A percentile compares a stretch with the other conserved stretches of the same genome.
These are phyloP conservation scores for Actenoides hombroni DNA, from an alignment of 2,113 vertebrate genomes.

Conservation along the genomic window DNA sequence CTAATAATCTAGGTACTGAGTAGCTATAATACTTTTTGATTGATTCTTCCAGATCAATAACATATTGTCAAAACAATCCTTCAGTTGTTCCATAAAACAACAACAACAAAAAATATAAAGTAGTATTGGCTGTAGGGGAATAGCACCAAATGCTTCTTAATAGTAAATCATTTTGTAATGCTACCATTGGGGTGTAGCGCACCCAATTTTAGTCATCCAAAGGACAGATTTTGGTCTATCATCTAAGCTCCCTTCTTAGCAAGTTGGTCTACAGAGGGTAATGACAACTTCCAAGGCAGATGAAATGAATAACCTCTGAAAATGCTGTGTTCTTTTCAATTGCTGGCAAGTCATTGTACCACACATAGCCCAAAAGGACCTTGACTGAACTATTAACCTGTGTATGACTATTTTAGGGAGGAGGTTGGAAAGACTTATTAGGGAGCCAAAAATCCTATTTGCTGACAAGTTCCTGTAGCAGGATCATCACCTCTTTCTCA, in stretches of 20 bases:
- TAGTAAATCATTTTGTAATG: not conserved
- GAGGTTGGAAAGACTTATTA: not conserved
- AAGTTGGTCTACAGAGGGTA: not conserved
- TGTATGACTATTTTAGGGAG: not conserved
- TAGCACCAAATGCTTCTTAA: conserved; percentile 8
- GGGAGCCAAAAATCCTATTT: not conserved
- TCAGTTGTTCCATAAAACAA: not conserved
- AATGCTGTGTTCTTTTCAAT: not conserved
- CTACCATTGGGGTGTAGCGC: not conserved
- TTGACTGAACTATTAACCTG: not conserved
- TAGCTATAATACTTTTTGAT: conserved; percentile 57
- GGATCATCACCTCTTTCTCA: not conserved
- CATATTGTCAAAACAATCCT: conserved; percentile 39
- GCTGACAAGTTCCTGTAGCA: not conserved
- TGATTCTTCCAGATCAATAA: conserved; percentile 49
- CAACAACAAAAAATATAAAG: not conserved
- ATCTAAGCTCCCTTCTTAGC: not conserved
- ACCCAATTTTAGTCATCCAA: not conserved
- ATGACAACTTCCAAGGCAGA: not conserved
- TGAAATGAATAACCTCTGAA: not conserved
- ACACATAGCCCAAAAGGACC: not conserved
- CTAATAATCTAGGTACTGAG: conserved; percentile 49
- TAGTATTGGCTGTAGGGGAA: not conserved
- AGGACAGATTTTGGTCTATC: not conserved
- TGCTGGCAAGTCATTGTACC: not conserved